Conservation (phyloP, 37 sponge, comb jelly and placozoan species). For the Bolinopsis microptera region DNA sequence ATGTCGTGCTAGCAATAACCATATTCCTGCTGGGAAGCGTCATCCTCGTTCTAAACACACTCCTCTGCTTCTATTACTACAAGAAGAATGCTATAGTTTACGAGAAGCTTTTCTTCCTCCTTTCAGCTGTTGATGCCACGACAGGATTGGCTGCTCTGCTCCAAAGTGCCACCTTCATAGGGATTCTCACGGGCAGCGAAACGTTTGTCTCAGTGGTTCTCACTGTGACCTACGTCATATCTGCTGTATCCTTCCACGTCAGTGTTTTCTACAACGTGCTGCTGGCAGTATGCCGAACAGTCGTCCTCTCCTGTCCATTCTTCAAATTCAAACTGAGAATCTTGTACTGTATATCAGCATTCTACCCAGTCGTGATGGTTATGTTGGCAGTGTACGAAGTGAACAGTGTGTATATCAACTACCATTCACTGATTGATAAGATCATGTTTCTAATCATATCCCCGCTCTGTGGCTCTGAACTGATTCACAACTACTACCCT, state of each 20-base stretch:
- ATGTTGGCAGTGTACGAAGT: neutral
- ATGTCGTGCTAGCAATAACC: neutral
- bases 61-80: neutral
- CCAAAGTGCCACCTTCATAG: conserved; percentile 16
- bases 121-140: neutral
- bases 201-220: neutral
- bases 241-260: neutral
- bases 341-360: neutral
- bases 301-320: neutral
- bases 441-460: neutral
- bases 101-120: conserved; percentile 28
- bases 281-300: conserved; percentile 15
- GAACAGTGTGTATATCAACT: conserved; percentile 29
- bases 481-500: neutral
- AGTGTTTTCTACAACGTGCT: conserved; percentile 50
- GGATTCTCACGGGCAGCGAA: neutral
- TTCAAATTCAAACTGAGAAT: neutral
- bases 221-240: neutral
- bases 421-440: neutral
- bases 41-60: neutral
- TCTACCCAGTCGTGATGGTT: neutral
- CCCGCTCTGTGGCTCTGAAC: conserved; percentile 23
- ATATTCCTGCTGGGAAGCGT: neutral
- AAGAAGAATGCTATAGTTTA: neutral
- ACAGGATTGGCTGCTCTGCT: neutral